Conservation (phyloP, 2,113 vertebrate genomes). For the Lepisosteus oculatus region DNA sequence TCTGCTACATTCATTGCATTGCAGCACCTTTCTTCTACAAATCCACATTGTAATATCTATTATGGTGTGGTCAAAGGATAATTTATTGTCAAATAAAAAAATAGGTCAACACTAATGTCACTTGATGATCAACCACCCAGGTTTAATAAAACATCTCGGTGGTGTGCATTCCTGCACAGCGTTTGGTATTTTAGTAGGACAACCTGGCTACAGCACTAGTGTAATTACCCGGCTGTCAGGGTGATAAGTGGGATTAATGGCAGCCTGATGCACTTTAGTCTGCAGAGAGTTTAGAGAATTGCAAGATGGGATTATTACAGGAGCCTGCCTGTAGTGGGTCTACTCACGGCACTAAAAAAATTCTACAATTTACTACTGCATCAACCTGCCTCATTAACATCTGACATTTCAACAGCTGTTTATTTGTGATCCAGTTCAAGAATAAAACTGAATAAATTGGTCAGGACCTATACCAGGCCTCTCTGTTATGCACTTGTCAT, state of each 20-base stretch:
- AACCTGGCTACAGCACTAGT: slow-evolving; percentile 73
- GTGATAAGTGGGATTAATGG: slow-evolving; percentile 94
- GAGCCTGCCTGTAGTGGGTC: slow-evolving; percentile 69
- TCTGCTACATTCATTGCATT: slow-evolving; percentile 50
- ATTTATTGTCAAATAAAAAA: slow-evolving; percentile 89
- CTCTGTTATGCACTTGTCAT: slow-evolving; percentile 26
- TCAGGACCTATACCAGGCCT: slow-evolving; percentile 25
- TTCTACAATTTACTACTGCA: slow-evolving; percentile 61
- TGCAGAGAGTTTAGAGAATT: slow-evolving; percentile 73
- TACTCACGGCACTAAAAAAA: slow-evolving; percentile 60
- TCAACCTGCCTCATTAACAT: slow-evolving; percentile 64
- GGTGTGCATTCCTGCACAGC: slow-evolving; percentile 60
- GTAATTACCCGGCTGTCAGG: slow-evolving; percentile 90
- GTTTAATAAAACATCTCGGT: slow-evolving; percentile 80
- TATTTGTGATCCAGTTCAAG: slow-evolving; percentile 74
- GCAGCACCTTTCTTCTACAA: slow-evolving; percentile 53
- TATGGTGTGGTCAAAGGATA: slow-evolving; percentile 75
- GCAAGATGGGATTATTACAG: slow-evolving; percentile 81
- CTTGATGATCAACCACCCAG: slow-evolving; percentile 78
- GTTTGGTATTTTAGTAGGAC: slow-evolving; percentile 72
- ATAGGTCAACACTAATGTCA: slow-evolving; percentile 83
- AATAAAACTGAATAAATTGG: slow-evolving; percentile 53
- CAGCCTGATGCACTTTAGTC: slow-evolving; percentile 82
- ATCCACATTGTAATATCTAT: slow-evolving; percentile 72
- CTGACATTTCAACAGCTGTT: slow-evolving; percentile 78